Base-by-base conservation (phyloP, 2,888 invertebrate genomes). In the Listrodromus nycthemerus region DNA sequence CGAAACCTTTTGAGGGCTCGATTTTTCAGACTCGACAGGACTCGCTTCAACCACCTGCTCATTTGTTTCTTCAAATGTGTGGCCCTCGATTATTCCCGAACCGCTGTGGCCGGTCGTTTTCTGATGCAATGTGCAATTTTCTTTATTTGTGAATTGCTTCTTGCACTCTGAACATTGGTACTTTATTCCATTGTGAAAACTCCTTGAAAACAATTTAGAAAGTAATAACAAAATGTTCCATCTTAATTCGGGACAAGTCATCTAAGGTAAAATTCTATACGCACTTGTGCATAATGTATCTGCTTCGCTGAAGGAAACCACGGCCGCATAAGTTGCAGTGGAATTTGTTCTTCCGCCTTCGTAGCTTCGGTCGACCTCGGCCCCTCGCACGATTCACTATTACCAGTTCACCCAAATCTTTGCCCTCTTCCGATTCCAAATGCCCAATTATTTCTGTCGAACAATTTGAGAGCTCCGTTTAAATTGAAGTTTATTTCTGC, bases 361-460 rank as follows among this genome's bases (percentile, higher is more conserved):
- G 87, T 93, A 95, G 93, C 91, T 94, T 95, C 52, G 95, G 95
- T 84, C 95, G 93, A 0, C 95, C 95, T 21, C 95, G 93, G 0
- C 95, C 94, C 86, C 95, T 94, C 30, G 94, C 95, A 83, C 90
- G 91, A 83, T 95, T 95, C 2, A 96, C 94, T 19, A 96, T 94
- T 10, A 96, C 95, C 0, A 96, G 93, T 90, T 96, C 96, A 0
- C 96, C 96, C 70, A 95, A 90, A 91, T 95, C 94, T 87, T 94
- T 94, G 3, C 95, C 95, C 86, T 95, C 94, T 1, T 95, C 94
- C 27, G 95, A 94, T 92, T 96, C 96, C 84, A 96, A 92, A 88
- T 96, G 96, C 0, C 96, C 96, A 83, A 96, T 96, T 37, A 96
- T 94, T 92, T 96, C 94, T 92, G 86, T 21, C 84, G 82, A 75